A percentile compares a stretch with the other conserved stretches of the same genome.
Conservation (phyloP, 2,888 invertebrate genomes). For the Metallyticus violacea region DNA sequence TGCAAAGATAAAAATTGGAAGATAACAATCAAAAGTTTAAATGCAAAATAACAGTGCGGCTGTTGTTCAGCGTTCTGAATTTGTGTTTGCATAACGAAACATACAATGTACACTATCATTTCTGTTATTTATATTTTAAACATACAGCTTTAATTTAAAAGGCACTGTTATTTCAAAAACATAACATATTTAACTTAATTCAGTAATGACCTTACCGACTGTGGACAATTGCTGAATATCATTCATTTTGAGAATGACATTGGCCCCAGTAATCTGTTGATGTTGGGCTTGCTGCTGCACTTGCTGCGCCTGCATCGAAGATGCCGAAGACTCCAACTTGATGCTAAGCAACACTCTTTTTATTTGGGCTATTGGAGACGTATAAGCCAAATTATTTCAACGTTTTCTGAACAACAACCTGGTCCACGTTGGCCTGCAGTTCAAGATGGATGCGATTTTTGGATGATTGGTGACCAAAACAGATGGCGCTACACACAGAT, state of each 20-base stretch:
- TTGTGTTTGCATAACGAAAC: too few species aligned
- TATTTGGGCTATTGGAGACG: neutral
- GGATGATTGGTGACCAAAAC: constrained; percentile 6
- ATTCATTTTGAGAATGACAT: constrained; percentile 74
- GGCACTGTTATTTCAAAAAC: neutral
- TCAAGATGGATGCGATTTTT: constrained; percentile 26
- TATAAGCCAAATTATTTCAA: neutral
- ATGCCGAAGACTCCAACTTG: constrained; percentile 25
- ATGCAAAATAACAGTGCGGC: too few species aligned
- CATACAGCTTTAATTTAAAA: too few species aligned
- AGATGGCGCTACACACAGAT: constrained; percentile 18
- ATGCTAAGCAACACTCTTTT: neutral
- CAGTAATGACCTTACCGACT: constrained; percentile 61
- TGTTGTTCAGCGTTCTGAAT: too few species aligned
- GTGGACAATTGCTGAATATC: constrained; percentile 75
- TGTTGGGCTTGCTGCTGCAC: constrained; percentile 41
- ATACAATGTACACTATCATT: too few species aligned
- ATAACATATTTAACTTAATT: neutral
- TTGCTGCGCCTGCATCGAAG: constrained; percentile 43
- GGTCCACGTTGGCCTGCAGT: constrained; percentile 1
- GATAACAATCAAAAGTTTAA: too few species aligned
- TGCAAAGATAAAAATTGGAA: too few species aligned
- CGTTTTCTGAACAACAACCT: neutral
- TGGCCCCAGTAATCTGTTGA: constrained; percentile 43
- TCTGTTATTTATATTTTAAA: too few species aligned